Evolutionary conservation across 2,797 vertebrate genomes (phyloP).

Genomic region (Hybognathus amarus): DNA sequence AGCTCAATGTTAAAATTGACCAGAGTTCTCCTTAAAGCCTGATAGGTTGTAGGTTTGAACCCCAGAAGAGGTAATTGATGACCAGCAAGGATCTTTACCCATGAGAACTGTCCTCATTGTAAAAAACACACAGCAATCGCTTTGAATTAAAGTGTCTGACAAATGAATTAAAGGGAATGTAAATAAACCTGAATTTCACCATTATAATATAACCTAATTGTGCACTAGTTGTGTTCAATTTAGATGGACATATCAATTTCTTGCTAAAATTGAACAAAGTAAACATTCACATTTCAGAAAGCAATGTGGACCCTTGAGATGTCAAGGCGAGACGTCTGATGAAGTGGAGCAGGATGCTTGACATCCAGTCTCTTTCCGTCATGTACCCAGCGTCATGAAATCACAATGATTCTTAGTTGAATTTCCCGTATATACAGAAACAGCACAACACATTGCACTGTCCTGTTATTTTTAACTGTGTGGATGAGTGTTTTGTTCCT

Average conservation of each 20-base stretch:
- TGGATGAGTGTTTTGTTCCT: constrained; percentile 73
- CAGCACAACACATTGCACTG: constrained; percentile 40
- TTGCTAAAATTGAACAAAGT: constrained; percentile 26
- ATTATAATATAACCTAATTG: neutral
- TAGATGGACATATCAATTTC: neutral
- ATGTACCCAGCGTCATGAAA: constrained; percentile 56
- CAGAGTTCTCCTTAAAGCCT: no score
- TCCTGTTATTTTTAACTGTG: constrained; percentile 64
- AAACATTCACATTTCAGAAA: constrained; percentile 38
- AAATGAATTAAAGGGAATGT: neutral
- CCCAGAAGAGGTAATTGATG: neutral
- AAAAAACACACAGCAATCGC: neutral
- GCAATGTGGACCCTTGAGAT: constrained; percentile 27
- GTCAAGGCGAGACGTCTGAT: constrained; percentile 49
- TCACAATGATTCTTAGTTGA: constrained; percentile 59
- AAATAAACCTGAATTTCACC: neutral
- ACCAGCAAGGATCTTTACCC: neutral
- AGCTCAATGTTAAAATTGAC: no score
- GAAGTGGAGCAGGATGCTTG: constrained; percentile 74
- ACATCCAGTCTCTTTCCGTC: constrained; percentile 50
- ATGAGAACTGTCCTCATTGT: neutral
- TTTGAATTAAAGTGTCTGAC: neutral
- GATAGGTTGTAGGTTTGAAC: no score
- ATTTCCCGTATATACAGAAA: constrained; percentile 42
- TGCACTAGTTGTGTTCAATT: neutral